phyloP scores from a whole-genome alignment of 2,113 vertebrate species.

The Stomatorhinus ivindoensis region DNA sequence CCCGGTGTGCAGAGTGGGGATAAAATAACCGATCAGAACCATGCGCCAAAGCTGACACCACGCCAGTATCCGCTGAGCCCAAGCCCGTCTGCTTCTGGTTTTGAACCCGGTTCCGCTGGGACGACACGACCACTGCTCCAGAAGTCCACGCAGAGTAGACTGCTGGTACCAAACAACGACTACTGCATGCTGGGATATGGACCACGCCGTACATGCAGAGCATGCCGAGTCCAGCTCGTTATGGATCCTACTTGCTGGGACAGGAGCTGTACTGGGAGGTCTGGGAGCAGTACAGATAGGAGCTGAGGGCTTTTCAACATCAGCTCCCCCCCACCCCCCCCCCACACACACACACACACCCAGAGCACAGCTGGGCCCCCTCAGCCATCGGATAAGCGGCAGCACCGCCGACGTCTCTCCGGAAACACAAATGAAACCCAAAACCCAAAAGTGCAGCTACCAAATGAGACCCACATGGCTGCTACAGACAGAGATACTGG shows the following conservation, averaged over 20 bases:
- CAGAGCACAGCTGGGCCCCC: neutral
- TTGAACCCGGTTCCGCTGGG: neutral
- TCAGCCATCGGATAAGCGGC: neutral
- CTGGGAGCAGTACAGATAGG: neutral
- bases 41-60: neutral
- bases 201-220: neutral
- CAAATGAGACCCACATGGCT: neutral
- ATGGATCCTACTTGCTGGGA: neutral
- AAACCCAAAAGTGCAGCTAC: constrained; percentile 4
- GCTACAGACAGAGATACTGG: neutral
- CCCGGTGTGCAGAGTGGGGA: neutral
- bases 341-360: too few species aligned
- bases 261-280: neutral
- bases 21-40: neutral
- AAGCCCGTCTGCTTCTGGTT: neutral
- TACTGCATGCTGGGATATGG: neutral
- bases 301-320: neutral
- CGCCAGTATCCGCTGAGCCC: neutral
- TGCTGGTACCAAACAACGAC: neutral
- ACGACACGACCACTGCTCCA: neutral
- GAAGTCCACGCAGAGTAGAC: neutral
- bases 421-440: neutral
- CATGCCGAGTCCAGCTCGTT: neutral
- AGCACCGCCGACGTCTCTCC: neutral
- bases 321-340: neutral